Evolutionary conservation across 2,888 invertebrate species (phyloP), one percentile per base, ranked within the genome.

Genomic region (Anorthoa munda): DNA sequence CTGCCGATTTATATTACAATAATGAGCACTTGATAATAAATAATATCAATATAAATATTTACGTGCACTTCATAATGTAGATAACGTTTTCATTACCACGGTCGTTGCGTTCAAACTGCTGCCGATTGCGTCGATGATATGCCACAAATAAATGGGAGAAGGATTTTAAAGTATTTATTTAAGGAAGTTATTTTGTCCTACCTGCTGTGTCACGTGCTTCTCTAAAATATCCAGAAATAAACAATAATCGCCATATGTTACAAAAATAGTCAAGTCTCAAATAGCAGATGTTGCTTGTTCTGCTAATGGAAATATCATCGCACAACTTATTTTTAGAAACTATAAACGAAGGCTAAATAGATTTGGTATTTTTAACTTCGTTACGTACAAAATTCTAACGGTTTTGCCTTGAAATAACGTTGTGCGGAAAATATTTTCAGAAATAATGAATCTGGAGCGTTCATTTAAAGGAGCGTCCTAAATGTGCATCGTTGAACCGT

Each of bases 361-460:
- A 51, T 79, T 72, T 26, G 56, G 17, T 79, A 73, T 79, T 66
- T 79, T 73, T 79, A 79, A 77, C 73, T 66, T 63, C 48, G n/a
- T 58, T 53, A 9, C 48, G 50, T 60, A 56, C 46, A 60, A 61
- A 53, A 50, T 17, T n/a, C 17, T 12, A 59, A 50, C n/a, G 12
- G 26, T 51, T 51, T 65, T 63, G 39, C 53, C 39, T 80, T 21
- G 46, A 68, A 60, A 74, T 56, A 21, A 55, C 56, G n/a, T 45
- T 23, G 31, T 68, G 50, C 60, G 55, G 48, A 61, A 61, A 53
- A 60, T 53, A 46, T n/a, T 31, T 18, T 2, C 23, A 31, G 31
- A 21, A 71, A 53, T 18, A 75, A 45, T 21, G n/a, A 13, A 39
- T 17, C 48, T n/a, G 31, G 11, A 39, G 9, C 26, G 56, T 55